Conservation (phyloP, 2,113 vertebrate species). For the Platichthys flesus region DNA sequence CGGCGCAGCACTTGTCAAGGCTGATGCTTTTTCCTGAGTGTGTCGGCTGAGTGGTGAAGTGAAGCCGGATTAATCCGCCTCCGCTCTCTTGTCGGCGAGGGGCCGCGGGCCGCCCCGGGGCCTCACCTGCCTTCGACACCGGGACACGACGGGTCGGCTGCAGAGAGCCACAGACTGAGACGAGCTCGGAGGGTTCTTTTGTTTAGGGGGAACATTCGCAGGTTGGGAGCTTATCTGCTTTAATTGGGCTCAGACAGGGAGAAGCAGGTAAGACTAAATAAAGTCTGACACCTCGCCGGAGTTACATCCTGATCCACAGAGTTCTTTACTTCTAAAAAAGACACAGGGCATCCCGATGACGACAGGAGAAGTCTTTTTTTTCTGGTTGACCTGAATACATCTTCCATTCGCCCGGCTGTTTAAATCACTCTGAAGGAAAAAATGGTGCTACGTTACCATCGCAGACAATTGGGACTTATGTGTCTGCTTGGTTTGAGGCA, state of each 20-base stretch:
- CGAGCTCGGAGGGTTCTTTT: not conserved
- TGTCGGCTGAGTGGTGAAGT: slow-evolving; percentile 40
- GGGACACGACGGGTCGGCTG: not conserved
- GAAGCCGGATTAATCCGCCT: slow-evolving; percentile 52
- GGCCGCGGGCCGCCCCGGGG: slow-evolving; percentile 55
- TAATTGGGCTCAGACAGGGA: not conserved
- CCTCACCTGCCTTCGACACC: slow-evolving; percentile 42
- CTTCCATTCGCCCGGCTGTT: slow-evolving; percentile 27
- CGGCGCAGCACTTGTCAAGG: slow-evolving; percentile 8
- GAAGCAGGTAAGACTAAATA: not conserved
- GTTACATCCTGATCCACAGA: not conserved
- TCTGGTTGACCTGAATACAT: slow-evolving; percentile 48
- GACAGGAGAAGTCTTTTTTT: not conserved
- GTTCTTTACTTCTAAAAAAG: slow-evolving; percentile 26
- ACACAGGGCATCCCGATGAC: slow-evolving; percentile 6
- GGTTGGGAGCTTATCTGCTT: slow-evolving; percentile 27
- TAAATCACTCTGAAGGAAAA: slow-evolving; percentile 32
- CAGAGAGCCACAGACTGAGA: not conserved
- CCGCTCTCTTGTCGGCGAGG: slow-evolving; percentile 55
- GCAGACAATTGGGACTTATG: slow-evolving; percentile 52
- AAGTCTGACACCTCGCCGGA: not conserved
- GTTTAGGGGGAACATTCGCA: not conserved
- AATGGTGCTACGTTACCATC: slow-evolving; percentile 15
- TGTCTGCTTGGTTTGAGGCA: slow-evolving; percentile 45
- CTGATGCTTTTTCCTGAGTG: slow-evolving; percentile 42